Base-by-base conservation (phyloP, 2,113 vertebrate genomes). In the Scopus umbretta region DNA sequence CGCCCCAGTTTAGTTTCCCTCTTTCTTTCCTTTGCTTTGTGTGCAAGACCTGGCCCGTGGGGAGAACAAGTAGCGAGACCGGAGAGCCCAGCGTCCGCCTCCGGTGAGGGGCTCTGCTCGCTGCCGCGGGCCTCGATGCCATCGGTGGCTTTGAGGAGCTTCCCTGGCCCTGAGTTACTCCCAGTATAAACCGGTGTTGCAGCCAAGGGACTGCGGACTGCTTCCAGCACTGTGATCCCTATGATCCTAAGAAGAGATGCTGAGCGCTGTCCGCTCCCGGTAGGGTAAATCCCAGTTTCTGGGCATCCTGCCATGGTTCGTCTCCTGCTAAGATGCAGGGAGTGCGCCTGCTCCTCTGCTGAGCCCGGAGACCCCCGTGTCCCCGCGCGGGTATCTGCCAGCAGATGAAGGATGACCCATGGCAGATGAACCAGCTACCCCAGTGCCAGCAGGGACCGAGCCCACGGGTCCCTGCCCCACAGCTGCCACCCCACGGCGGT, bases 401-500 rank as follows among this genome's bases (percentile, higher is more conserved):
- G 32, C 38, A 16, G 23, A 5, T 2, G 25, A 25, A 12, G 52
- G 23, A 13, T 26, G 61, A 29, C 18, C 32, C 62, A 4, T 0
- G 19, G 43, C 18, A 11, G 17, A 32, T 1, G 11, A 53, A 20
- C 38, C 53, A 6, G 5, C 18, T 4, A 19, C 36, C 53, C 15
- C 4, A 2, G 84, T 16, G 30, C 21, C 30, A 6, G 20, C 1
- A 0, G 14, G 36, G 26, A 38, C 11, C 2, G 11, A 53, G 27
- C 21, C 34, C 1, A 5, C 3, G 11, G 11, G 32, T 50, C 49
- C 27, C 49, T 34, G 29, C 27, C 85, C 56, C 34, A 16, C 3
- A 1, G 19, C n/a, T 14, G 21, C 75, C 59, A 6, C 74, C 74
- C 58, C 38, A 5, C 23, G 1, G 3, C 0, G 4, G 4, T 1